These are phyloP conservation scores for Melanerpes aurifrons DNA, from an alignment of 2,113 vertebrate genomes.

Conservation along the genomic window DNA sequence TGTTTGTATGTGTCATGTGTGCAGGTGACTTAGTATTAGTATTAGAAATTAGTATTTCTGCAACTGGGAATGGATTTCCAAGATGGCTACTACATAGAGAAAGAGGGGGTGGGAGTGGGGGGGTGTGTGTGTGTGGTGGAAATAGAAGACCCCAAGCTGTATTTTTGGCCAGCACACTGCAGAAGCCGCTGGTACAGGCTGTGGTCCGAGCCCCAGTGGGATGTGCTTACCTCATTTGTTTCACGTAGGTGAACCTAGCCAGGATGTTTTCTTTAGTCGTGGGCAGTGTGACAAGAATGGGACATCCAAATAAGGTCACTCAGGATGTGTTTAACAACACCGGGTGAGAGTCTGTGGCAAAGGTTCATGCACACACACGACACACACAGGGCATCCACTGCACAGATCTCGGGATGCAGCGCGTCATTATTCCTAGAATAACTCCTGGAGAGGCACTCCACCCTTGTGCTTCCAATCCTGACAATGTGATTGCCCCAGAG, in stretches of 20 bases:
- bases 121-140: no score
- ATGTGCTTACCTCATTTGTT: conserved; percentile 67
- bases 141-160: not conserved
- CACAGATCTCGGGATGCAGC: not conserved
- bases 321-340: conserved; percentile 63
- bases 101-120: not conserved
- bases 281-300: conserved; percentile 79
- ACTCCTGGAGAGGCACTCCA: conserved; percentile 55
- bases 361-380: not conserved
- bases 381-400: conserved; percentile 18
- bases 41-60: not conserved
- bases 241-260: conserved; percentile 71
- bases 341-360: conserved; percentile 40
- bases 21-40: not conserved
- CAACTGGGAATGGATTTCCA: not conserved
- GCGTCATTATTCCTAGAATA: conserved; percentile 67
- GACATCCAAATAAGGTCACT: conserved; percentile 74
- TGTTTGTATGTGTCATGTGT: not conserved
- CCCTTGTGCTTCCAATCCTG: conserved; percentile 3
- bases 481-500: not conserved
- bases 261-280: conserved; percentile 77
- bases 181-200: conserved; percentile 19
- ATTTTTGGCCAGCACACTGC: conserved; percentile 31
- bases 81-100: not conserved
- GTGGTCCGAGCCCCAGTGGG: conserved; percentile 42